Evolutionary conservation across 2,797 vertebrate species (phyloP), one percentile per base, ranked within the genome.

Genomic region (Mastacembelus armatus): DNA sequence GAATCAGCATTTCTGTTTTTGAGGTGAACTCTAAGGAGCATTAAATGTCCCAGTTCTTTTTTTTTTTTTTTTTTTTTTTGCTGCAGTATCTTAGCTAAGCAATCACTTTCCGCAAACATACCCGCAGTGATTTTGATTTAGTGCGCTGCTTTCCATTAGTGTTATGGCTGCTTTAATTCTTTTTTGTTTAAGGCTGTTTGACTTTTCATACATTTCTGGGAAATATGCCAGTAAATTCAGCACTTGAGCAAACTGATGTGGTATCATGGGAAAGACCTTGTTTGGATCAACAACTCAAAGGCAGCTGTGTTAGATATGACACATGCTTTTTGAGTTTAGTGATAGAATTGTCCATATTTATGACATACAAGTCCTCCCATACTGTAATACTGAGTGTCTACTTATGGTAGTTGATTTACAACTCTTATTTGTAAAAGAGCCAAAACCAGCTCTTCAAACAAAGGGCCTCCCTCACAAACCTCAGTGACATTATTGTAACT

Each of bases 211-310:
- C 56, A 40, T 42, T 38, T 71, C 30, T 56, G 43, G 42, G 52
- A 58, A 65, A 71, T 4, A 30, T 60, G 55, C 69, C 74, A 63
- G n/a, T n/a, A 9, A n/a, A 39, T 32, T 38, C 38, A 26, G n/a
- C 16, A 11, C 24, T 3, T 32, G 52, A 74, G 56, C 64, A 57
- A 27, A 15, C 18, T 39, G n/a, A 40, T 29, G 40, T 27, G 45
- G 36, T 16, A 47, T 71, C 63, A 57, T 44, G 66, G 62, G 65
- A 68, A 71, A 74, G 43, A 47, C 30, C 27, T 62, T 36, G 43
- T 67, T 57, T 71, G 45, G 55, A 80, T 69, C 19, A 21, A 43
- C 36, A 27, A 19, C 29, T 71, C 19, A 18, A 64, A 63, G 16
- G 36, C 33, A 24, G 26, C 43, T 42, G 22, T 74, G 35, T 61